phyloP scores from a whole-genome alignment of 2,797 vertebrate genomes.

The Peromyscus attwateri region DNA sequence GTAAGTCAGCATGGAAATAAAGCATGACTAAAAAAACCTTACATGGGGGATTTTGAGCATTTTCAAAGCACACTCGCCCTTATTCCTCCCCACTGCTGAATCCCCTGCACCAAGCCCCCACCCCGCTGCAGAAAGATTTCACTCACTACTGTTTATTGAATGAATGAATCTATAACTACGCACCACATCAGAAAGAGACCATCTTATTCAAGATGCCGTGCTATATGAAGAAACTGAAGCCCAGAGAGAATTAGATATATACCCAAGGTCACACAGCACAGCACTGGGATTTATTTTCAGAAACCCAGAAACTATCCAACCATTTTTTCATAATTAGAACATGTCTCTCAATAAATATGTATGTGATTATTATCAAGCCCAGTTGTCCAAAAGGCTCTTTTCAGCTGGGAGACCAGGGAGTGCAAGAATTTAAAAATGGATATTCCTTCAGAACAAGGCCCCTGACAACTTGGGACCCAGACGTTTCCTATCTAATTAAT shows the following conservation, averaged over 20 bases:
- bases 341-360: constrained; percentile 1
- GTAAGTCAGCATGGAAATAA: constrained; percentile 77
- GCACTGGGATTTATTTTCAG: background rate
- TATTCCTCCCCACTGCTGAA: background rate
- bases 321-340: background rate
- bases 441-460: background rate
- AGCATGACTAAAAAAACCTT: constrained; percentile 63
- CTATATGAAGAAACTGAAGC: constrained; percentile 43
- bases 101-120: background rate
- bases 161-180: background rate
- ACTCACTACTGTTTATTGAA: background rate
- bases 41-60: constrained; percentile 27
- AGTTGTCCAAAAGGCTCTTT: background rate
- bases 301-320: background rate
- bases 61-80: constrained; percentile 18
- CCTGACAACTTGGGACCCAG: background rate
- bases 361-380: background rate
- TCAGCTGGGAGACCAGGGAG: background rate
- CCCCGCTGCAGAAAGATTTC: constrained; percentile 14
- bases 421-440: constrained; percentile 20
- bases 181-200: background rate
- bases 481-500: constrained; percentile 11
- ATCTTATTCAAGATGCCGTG: constrained; percentile 10
- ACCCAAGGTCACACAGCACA: constrained; percentile 63
- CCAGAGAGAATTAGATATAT: constrained; percentile 52